Conservation (phyloP, 2,888 invertebrate genomes). For the Oscheius sp. region DNA sequence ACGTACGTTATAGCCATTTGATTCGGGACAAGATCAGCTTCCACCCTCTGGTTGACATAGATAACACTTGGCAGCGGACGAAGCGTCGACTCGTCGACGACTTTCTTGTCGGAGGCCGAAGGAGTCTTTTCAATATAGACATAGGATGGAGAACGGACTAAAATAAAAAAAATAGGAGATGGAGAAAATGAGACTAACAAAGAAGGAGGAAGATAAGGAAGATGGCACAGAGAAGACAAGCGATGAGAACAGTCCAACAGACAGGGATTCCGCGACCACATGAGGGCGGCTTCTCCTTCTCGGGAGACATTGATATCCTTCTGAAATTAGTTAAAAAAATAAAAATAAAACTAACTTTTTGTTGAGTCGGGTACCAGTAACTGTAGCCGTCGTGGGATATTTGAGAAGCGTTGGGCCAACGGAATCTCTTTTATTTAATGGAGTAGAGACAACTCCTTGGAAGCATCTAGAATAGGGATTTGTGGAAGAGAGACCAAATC, state of each 20-base stretch:
- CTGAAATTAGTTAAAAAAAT: background rate
- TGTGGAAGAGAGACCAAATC: slow-evolving; percentile 1
- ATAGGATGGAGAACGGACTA: slow-evolving; percentile 52
- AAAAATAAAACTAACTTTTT: slow-evolving; percentile 20
- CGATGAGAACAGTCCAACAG: slow-evolving; percentile 33
- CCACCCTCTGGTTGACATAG: slow-evolving; percentile 53
- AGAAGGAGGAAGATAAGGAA: slow-evolving; percentile 45
- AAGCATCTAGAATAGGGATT: slow-evolving; percentile 11
- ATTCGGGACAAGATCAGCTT: slow-evolving; percentile 56
- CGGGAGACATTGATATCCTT: slow-evolving; percentile 23
- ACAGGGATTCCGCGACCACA: background rate
- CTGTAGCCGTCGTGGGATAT: slow-evolving; percentile 20
- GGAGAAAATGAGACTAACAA: slow-evolving; percentile 35
- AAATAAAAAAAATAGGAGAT: slow-evolving; percentile 4
- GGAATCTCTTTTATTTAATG: slow-evolving; percentile 7
- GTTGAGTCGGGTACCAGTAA: slow-evolving; percentile 8
- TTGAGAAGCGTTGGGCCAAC: slow-evolving; percentile 13
- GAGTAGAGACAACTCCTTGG: slow-evolving; percentile 16
- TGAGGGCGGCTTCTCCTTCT: slow-evolving; percentile 24
- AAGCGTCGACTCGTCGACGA: slow-evolving; percentile 36
- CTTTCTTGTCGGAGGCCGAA: slow-evolving; percentile 27
- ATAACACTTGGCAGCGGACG: slow-evolving; percentile 55
- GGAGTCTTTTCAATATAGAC: slow-evolving; percentile 48
- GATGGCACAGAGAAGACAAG: slow-evolving; percentile 40
- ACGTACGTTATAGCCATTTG: slow-evolving; percentile 54